phyloP scores from a whole-genome alignment of 2,797 vertebrate genomes.

The Rhabdophis nuchalis region DNA sequence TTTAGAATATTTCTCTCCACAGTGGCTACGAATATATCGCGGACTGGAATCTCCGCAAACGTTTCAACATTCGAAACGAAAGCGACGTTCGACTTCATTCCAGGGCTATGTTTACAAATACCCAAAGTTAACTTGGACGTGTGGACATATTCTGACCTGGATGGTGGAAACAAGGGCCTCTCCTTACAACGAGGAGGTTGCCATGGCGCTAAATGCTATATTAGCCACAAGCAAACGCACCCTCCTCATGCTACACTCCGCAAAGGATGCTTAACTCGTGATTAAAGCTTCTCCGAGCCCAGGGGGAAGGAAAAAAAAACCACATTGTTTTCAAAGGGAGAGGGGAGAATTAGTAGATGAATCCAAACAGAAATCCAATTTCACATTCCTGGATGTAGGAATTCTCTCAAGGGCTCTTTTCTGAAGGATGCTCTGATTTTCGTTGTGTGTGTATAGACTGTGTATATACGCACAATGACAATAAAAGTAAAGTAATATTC shows the following conservation, averaged over 20 bases:
- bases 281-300: neutral
- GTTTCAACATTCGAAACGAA: neutral
- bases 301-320: neutral
- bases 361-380: neutral
- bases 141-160: neutral
- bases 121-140: neutral
- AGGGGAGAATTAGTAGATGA: neutral
- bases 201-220: neutral
- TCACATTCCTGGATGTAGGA: neutral
- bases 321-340: neutral
- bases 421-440: neutral
- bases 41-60: neutral
- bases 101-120: neutral
- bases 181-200: neutral
- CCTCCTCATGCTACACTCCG: neutral
- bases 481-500: too few relatives aligned
- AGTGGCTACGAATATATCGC: neutral
- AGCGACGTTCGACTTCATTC: conserved; percentile 2
- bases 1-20: neutral
- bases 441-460: too few relatives aligned
- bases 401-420: neutral
- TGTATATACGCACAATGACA: too few relatives aligned
- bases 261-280: neutral
- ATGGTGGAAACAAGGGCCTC: neutral
- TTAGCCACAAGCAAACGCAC: neutral